Conservation (phyloP, 2,797 vertebrate genomes). For the Amphiprion clarkii region DNA sequence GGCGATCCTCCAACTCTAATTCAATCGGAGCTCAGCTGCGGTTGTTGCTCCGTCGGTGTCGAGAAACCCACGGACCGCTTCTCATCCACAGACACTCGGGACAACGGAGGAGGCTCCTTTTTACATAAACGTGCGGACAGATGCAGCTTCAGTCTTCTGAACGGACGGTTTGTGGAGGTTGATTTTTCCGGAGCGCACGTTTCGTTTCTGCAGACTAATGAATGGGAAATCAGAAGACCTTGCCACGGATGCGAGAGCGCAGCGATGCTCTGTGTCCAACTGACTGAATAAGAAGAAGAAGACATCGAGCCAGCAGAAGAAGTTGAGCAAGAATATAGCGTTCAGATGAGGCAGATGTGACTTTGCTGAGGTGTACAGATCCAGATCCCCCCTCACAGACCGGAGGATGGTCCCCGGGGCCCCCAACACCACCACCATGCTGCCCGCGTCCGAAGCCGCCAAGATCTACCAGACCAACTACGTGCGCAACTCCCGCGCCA, state of each 20-base stretch:
- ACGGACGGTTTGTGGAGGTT: conserved; percentile 19
- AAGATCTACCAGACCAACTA: conserved; percentile 99
- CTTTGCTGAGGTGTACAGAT: conserved; percentile 44
- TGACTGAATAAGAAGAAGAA: conserved; percentile 3
- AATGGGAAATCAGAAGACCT: conserved; percentile 48
- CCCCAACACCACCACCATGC: conserved; percentile 88
- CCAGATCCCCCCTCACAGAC: conserved; percentile 29
- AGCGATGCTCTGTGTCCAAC: conserved; percentile 41
- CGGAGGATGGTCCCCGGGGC: conserved; percentile 86
- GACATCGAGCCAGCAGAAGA: neutral
- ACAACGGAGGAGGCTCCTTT: conserved; percentile 23
- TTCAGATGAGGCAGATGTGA: conserved; percentile 48
- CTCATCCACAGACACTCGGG: conserved; percentile 31
- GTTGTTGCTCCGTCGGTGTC: conserved; percentile 49
- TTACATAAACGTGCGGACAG: neutral
- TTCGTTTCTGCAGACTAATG: conserved; percentile 49
- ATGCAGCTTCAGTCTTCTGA: conserved; percentile 27
- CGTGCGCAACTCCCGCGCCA: conserved; percentile 97
- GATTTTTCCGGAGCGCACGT: conserved; percentile 32
- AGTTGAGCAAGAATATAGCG: conserved; percentile 38
- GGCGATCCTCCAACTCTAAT: conserved; percentile 65
- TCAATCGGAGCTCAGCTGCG: conserved; percentile 66
- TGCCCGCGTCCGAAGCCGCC: conserved; percentile 96
- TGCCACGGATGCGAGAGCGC: conserved; percentile 45
- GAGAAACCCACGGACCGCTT: conserved; percentile 39